Evolutionary conservation across 1,140 invertebrate species (phyloP).

Genomic region (Ceratina calcarata): DNA sequence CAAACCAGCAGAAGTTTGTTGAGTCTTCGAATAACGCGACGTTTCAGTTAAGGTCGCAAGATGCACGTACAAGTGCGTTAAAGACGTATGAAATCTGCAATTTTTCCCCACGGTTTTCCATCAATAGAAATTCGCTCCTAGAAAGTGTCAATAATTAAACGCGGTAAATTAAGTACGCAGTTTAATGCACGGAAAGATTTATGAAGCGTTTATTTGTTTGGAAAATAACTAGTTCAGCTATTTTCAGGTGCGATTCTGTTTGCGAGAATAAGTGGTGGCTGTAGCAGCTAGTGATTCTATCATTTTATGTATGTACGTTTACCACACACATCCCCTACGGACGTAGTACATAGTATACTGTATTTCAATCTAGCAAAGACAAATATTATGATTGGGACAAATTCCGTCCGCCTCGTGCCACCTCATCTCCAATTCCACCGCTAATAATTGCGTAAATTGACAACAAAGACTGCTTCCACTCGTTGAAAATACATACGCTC

Average conservation of each 20-base stretch:
- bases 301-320: constrained; percentile 52
- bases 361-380: constrained; percentile 38
- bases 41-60: no score
- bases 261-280: constrained; percentile 21
- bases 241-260: constrained; percentile 59
- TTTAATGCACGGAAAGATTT: constrained; percentile 52
- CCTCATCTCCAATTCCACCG: constrained; percentile 29
- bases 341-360: constrained; percentile 7
- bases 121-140: constrained; percentile 22
- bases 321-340: constrained; percentile 46
- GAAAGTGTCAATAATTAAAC: constrained; percentile 52
- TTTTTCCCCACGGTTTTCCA: not conserved
- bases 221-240: constrained; percentile 62
- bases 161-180: constrained; percentile 39
- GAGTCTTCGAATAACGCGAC: no score
- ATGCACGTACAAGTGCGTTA: no score
- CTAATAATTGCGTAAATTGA: constrained; percentile 16
- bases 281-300: constrained; percentile 48
- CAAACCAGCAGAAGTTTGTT: no score
- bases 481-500: no score
- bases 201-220: constrained; percentile 63
- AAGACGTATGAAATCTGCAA: not conserved
- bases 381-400: constrained; percentile 61
- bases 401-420: constrained; percentile 18
- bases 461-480: not conserved